Conservation (phyloP, 2,888 invertebrate genomes). For the Cephus pulcher region DNA sequence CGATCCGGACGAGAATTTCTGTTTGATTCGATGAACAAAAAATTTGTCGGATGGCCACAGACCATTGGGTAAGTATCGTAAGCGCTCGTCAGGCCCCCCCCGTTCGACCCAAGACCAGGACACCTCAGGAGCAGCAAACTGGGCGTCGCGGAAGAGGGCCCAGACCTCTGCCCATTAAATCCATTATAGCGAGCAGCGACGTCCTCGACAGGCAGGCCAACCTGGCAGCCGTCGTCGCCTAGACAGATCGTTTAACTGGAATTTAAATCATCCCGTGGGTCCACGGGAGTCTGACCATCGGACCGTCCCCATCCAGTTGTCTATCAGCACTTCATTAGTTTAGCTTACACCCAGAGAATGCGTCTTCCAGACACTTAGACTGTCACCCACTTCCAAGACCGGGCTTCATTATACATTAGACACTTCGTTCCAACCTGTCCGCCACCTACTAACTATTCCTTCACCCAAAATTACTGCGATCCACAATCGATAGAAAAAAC, state of each 20-base stretch:
- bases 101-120: not conserved
- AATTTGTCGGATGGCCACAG: not conserved
- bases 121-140: not conserved
- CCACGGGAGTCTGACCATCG: conserved; percentile 11
- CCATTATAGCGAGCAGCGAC: conserved; percentile 52
- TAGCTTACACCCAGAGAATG: not conserved
- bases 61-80: not conserved
- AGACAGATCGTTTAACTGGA: conserved; percentile 52
- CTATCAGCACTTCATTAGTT: conserved; percentile 54
- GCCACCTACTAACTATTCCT: not conserved
- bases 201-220: conserved; percentile 27
- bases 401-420: not conserved
- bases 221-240: conserved; percentile 25
- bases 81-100: not conserved
- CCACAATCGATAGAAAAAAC: not conserved
- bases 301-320: not conserved
- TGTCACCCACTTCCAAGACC: not conserved
- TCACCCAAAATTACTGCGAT: not conserved
- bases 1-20: not conserved
- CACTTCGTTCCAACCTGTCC: not conserved
- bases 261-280: conserved; percentile 51
- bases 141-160: not conserved
- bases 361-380: not conserved
- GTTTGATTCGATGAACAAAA: too few relatives aligned
- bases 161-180: conserved; percentile 54